Evolutionary conservation across 2,797 vertebrate species (phyloP).

Genomic region (Myotis vivesi): DNA sequence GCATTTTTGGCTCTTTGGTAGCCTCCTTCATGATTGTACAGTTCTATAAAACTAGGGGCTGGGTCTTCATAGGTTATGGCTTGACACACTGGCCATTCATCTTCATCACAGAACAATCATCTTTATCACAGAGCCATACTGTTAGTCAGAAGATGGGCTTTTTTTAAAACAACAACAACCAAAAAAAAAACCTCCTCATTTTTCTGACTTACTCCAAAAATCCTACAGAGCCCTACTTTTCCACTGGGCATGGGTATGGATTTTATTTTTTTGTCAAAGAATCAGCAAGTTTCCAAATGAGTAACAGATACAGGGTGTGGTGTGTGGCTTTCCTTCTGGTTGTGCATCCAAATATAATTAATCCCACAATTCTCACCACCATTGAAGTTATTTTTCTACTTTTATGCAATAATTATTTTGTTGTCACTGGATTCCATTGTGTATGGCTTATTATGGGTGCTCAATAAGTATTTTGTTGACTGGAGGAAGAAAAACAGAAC

Average conservation of each 20-base stretch:
- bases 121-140: neutral
- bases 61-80: neutral
- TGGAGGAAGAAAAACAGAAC: slow-evolving; percentile 40
- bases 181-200: neutral
- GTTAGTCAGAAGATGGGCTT: neutral
- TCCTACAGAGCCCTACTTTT: neutral
- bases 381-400: slow-evolving; percentile 56
- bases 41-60: neutral
- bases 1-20: neutral
- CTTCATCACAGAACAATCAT: neutral
- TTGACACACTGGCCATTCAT: neutral
- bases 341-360: slow-evolving; percentile 52
- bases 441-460: neutral
- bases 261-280: slow-evolving; percentile 54
- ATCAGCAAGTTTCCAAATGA: slow-evolving; percentile 72
- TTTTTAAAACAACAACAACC: neutral
- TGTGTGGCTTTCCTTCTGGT: slow-evolving; percentile 56
- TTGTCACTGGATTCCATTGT: slow-evolving; percentile 22
- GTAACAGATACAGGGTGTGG: slow-evolving; percentile 60
- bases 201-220: slow-evolving; percentile 20
- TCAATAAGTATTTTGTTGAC: neutral
- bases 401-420: slow-evolving; percentile 61
- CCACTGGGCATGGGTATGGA: neutral
- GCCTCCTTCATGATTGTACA: neutral
- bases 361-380: slow-evolving; percentile 45